Conservation (phyloP, 2,797 vertebrate genomes). For the Scolopax rusticola region DNA sequence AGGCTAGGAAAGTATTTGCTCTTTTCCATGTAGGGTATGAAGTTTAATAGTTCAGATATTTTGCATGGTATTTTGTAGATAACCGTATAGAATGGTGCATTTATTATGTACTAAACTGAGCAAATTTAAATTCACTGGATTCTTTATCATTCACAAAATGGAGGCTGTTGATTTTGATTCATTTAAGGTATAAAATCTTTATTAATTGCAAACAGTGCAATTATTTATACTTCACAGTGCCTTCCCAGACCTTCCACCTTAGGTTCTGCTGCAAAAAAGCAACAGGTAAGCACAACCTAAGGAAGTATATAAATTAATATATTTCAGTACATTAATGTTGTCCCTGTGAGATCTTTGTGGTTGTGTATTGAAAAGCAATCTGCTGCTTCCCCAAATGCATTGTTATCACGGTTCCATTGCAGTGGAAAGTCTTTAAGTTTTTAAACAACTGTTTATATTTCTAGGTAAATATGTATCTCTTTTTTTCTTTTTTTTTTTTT, state of each 20-base stretch:
- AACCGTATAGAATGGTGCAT: conserved; percentile 79
- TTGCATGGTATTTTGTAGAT: conserved; percentile 84
- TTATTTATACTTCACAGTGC: conserved; percentile 99
- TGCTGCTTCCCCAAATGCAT: conserved; percentile 82
- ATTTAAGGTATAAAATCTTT: conserved; percentile 92
- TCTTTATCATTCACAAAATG: conserved; percentile 86
- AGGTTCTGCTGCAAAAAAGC: conserved; percentile 99
- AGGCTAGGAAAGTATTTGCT: conserved; percentile 74
- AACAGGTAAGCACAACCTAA: conserved; percentile 99
- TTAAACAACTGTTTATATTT: conserved; percentile 80
- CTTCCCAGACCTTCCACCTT: conserved; percentile 99
- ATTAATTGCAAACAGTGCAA: conserved; percentile 97
- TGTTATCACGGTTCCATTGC: conserved; percentile 82
- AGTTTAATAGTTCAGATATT: conserved; percentile 77
- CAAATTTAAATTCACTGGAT: conserved; percentile 79
- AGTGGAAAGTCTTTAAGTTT: conserved; percentile 82
- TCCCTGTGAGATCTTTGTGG: conserved; percentile 87
- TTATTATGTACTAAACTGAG: conserved; percentile 79
- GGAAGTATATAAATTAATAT: conserved; percentile 86
- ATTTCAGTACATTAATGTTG: conserved; percentile 86
- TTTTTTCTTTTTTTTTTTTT: background rate
- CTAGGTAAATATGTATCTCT: conserved; percentile 77
- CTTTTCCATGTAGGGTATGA: conserved; percentile 77
- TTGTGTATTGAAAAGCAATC: conserved; percentile 86
- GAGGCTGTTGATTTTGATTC: conserved; percentile 91